Base-by-base conservation (phyloP, 1,140 invertebrate genomes). In the Sweltsa coloradensis region DNA sequence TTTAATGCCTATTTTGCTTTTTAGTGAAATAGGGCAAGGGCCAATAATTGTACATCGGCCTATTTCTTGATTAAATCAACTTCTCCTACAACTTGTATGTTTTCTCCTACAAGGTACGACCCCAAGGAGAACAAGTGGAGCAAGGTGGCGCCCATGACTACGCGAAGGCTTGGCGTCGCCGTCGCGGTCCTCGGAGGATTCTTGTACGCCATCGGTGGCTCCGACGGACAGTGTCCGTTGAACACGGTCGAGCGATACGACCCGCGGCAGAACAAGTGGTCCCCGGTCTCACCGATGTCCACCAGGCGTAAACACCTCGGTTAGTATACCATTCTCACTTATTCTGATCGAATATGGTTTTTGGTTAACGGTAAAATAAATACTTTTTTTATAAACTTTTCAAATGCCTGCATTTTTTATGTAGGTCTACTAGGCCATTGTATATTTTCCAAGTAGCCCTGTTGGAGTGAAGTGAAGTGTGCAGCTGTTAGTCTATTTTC, bases 51-150 rank as follows among this genome's bases (percentile, higher is more conserved):
- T n/a, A n/a, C n/a, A n/a, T n/a, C n/a, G n/a, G n/a, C n/a, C n/a
- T n/a, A 49, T 21, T 53, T 50, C 36, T 23, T 25, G 2, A 53
- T 9, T 47, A n/a, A 45, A 53, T 34, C 13, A 24, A 47, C 13
- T 41, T 34, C 16, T 47, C 16, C 23, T 41, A n/a, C n/a, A n/a
- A n/a, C n/a, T n/a, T n/a, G n/a, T 45, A 50, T 47, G 49, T 22
- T 26, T 41, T 43, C 21, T 37, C 19, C 24, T 54, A 52, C 59
- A 25, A 85, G 90, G 50, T 98, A 96, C 68, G 93, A 97, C 71
- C 92, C 93, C 31, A 92, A 95, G 67, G 88, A 90, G 61, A 97
- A 97, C 68, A 89, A 94, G 61, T 97, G 93, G 93, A 85, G 81
- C 19, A 94, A 89, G 78, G 92, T 97, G 34, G 89, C 93, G 3